Evolutionary conservation across 2,797 vertebrate species (phyloP), one percentile per base, ranked within the genome.

Genomic region (Lophotriccus pileatus): DNA sequence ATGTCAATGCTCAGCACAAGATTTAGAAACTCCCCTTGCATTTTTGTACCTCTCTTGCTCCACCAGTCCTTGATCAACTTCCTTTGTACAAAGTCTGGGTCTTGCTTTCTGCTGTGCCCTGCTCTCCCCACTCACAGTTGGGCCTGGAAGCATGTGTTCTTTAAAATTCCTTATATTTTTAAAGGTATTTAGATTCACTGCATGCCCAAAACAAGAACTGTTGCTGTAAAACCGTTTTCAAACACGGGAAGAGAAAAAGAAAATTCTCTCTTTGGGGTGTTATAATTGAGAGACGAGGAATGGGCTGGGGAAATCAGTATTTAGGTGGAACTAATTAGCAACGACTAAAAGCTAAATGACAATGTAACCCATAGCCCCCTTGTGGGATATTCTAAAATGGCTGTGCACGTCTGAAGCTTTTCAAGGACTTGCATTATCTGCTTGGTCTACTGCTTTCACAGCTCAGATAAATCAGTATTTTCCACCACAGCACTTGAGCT

Each of bases 351-450:
- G 56, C 85, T 82, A 94, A 94, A 94, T 83, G 85, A 89, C 91
- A 94, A 82, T 2, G 20, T 76, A 94, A 90, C 70, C 83, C 85
- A 90, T 12, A 93, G 94, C 70, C 94, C 94, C 87, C 96, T 95
- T 94, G 93, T 93, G 94, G 94, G 93, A 94, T 90, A 84, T 58
- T 95, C 86, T 92, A 94, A 96, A 95, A 96, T 64, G 95, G 74
- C 70, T 89, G 46, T 73, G 36, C 21, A 41, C 7, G n/a, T 78
- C 89, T 93, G 67, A 93, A 94, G 55, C 62, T 15, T 90, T 95
- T 94, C 89, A 96, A 96, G 80, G 93, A 84, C 80, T 82, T 87
- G 43, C 63, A 91, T 84, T 88, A 94, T 82, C 77, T 89, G 63
- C 87, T 91, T 32, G 11, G 87, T 64, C 83, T 91, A 84, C 50